Base-by-base conservation (phyloP, 2,888 invertebrate genomes). In the Cantharis rustica region DNA sequence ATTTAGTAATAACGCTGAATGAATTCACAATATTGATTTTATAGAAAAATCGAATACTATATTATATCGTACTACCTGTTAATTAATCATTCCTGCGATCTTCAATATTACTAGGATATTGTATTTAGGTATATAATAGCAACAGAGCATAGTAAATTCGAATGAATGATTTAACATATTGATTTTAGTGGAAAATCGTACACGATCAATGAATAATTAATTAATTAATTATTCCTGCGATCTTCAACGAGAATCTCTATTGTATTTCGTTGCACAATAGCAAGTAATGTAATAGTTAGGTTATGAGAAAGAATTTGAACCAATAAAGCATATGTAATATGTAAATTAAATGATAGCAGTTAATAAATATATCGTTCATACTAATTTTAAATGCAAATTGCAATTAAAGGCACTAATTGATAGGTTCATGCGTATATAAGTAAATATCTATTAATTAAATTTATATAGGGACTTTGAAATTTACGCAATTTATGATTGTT, bases 321-420 rank as follows among this genome's bases (percentile, higher is more conserved):
- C 3, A 31, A 31, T 31, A 13, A 13, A 31, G 4, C n/a, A 13
- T 15, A 76, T 20, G 20, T n/a, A n/a, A n/a, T 9, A 26, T 26
- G 2, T 73, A 73, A 77, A 77, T 77, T 68, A 74, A 71, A 17
- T 61, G 71, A 63, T 77, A 61, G 73, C 20, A 71, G 16, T 71
- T 66, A 15, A 75, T 71, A 27, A 73, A 70, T 27, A 47, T 66
- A 17, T 68, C 71, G 27, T 62, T 20, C 17, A 16, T 61, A 71
- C 71, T 71, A 72, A 70, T 75, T 61, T 73, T 17, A 70, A 71
- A 73, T 77, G 77, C 68, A 77, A 77, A 75, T 77, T 69, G 26
- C 70, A 75, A 77, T 70, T 77, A 75, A 77, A 69, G 26, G 9
- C 69, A 66, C 69, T 77, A 72, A 77, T 77, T 72, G 64, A 61